A percentile compares a stretch with the other conserved stretches of the same genome.
These are phyloP conservation scores for Pseudonaja textilis DNA, from an alignment of 2,113 vertebrate species.

Conservation along the genomic window DNA sequence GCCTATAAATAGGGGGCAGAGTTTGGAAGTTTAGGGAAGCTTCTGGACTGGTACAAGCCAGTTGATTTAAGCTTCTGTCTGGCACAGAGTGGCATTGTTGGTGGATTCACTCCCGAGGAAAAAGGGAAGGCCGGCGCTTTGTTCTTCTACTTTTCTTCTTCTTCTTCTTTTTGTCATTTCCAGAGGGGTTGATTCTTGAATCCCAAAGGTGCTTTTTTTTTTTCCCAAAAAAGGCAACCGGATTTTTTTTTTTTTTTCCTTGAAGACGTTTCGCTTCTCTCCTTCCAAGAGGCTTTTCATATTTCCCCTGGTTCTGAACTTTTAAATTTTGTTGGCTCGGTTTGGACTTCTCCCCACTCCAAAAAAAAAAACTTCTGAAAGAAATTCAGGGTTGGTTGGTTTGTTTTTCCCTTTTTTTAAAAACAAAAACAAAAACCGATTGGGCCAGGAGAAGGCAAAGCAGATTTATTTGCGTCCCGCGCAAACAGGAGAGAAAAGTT, in stretches of 20 bases:
- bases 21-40: slow-evolving; percentile 70
- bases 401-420: rapidly evolving
- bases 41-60: slow-evolving; percentile 65
- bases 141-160: too few species aligned
- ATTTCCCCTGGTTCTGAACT: not conserved
- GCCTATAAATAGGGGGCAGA: slow-evolving; percentile 70
- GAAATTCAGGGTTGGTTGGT: not conserved
- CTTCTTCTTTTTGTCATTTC: not conserved
- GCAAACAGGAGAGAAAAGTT: not conserved
- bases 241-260: not conserved
- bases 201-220: not conserved
- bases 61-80: slow-evolving; percentile 64
- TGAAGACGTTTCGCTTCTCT: not conserved
- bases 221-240: not conserved
- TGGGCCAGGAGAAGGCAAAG: not conserved
- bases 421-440: too few species aligned
- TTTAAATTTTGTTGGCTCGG: not conserved
- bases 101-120: not conserved
- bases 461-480: not conserved
- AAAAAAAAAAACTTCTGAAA: not conserved
- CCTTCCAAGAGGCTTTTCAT: not conserved
- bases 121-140: not conserved
- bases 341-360: slow-evolving; percentile 14
- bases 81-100: not conserved
- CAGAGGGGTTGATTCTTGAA: not conserved